These are phyloP conservation scores for Oeneis ivallda DNA, from an alignment of 2,888 invertebrate species.

Conservation along the genomic window DNA sequence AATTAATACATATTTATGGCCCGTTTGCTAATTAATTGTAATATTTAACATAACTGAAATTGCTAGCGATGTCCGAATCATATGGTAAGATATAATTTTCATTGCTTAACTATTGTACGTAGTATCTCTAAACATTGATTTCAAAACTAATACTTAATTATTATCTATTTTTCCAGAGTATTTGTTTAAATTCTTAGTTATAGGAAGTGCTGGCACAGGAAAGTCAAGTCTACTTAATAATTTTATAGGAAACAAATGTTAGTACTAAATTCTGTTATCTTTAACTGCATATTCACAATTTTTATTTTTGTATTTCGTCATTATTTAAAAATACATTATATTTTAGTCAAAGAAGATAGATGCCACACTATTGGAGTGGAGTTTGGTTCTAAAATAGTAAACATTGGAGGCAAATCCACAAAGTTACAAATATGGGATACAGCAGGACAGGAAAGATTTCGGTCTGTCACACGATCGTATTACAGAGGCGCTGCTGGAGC, in stretches of 20 bases:
- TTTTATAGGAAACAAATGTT: constrained; percentile 93
- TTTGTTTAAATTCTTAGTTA: constrained; percentile 91
- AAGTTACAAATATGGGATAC: constrained; percentile 94
- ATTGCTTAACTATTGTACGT: too few relatives aligned
- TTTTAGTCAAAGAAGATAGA: constrained; percentile 89
- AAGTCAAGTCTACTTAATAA: constrained; percentile 92
- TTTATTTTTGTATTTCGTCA: not conserved
- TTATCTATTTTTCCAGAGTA: constrained; percentile 83
- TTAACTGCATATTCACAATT: not conserved
- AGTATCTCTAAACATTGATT: too few relatives aligned
- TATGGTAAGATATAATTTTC: constrained; percentile 43
- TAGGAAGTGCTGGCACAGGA: constrained; percentile 92
- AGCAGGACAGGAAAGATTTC: constrained; percentile 98
- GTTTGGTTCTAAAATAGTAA: constrained; percentile 92
- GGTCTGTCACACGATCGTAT: constrained; percentile 94
- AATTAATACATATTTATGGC: too few relatives aligned
- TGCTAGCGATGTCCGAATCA: constrained; percentile 41
- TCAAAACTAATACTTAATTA: not conserved
- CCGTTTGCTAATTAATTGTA: too few relatives aligned
- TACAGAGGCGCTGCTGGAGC: constrained; percentile 96
- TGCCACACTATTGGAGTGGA: constrained; percentile 93
- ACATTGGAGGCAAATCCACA: constrained; percentile 90
- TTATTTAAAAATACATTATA: not conserved
- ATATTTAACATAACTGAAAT: not conserved
- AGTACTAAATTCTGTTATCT: constrained; percentile 57